phyloP scores from a whole-genome alignment of 2,113 vertebrate genomes.

The Egretta garzetta region DNA sequence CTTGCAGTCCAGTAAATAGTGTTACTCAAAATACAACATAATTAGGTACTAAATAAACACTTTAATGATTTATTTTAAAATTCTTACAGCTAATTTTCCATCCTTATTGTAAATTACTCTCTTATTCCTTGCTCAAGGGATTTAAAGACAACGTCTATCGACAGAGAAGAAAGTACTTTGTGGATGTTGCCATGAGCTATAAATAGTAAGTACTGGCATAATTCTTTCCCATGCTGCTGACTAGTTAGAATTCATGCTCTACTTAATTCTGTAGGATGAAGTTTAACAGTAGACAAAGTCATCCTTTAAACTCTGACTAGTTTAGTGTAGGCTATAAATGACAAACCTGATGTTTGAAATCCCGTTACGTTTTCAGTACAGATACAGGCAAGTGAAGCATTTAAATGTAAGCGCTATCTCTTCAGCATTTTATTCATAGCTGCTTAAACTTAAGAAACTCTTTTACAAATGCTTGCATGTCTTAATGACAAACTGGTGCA shows the following conservation, averaged over 20 bases:
- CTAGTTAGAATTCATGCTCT: slow-evolving; percentile 38
- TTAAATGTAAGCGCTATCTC: not conserved
- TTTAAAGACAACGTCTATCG: slow-evolving; percentile 97
- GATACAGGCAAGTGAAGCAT: not conserved
- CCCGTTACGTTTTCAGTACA: not conserved
- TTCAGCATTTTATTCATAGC: not conserved
- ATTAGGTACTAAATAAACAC: slow-evolving; percentile 35
- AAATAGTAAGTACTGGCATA: slow-evolving; percentile 89
- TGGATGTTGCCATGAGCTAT: slow-evolving; percentile 98
- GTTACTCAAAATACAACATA: slow-evolving; percentile 31
- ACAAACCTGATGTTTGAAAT: slow-evolving; percentile 36
- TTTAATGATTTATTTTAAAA: slow-evolving; percentile 46
- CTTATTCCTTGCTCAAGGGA: slow-evolving; percentile 82
- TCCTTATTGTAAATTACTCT: slow-evolving; percentile 53
- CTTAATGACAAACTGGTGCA: not conserved
- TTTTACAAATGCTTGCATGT: not conserved
- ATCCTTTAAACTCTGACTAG: slow-evolving; percentile 35
- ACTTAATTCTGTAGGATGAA: slow-evolving; percentile 38
- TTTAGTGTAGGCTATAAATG: slow-evolving; percentile 19
- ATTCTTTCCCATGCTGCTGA: slow-evolving; percentile 43
- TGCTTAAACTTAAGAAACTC: not conserved
- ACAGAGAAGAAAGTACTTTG: slow-evolving; percentile 97
- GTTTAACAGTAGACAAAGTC: slow-evolving; percentile 14
- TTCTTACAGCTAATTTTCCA: slow-evolving; percentile 30
- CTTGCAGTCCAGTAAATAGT: not conserved